These are phyloP conservation scores for Mirza zaza DNA, from an alignment of 2,113 vertebrate species.

Conservation along the genomic window DNA sequence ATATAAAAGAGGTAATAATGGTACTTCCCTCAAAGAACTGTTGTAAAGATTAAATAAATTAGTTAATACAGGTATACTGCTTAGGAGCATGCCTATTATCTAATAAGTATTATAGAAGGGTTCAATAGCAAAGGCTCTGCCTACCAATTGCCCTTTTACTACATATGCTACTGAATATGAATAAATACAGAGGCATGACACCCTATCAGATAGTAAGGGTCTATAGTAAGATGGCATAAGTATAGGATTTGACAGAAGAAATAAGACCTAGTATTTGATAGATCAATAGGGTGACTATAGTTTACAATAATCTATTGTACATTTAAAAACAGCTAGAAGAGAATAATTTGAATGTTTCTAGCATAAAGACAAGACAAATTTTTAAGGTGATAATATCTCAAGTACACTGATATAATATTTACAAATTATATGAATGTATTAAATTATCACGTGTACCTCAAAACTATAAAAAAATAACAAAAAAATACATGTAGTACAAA, in stretches of 20 bases:
- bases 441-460: neutral
- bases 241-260: neutral
- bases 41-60: neutral
- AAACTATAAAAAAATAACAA: neutral
- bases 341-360: neutral
- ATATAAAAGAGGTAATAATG: neutral
- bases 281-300: neutral
- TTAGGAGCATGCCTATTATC: neutral
- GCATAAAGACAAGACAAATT: neutral
- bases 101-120: neutral
- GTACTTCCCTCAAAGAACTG: neutral
- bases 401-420: neutral
- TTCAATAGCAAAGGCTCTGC: neutral
- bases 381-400: neutral
- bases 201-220: neutral
- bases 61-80: neutral
- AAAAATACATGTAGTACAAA: neutral
- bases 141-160: neutral
- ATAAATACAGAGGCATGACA: neutral
- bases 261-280: neutral
- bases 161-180: neutral
- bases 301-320: too few species aligned
- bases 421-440: neutral
- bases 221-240: neutral
- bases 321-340: neutral